These are phyloP conservation scores for Eudasyphora cyanicolor DNA, from an alignment of 2,888 invertebrate genomes.

Conservation along the genomic window DNA sequence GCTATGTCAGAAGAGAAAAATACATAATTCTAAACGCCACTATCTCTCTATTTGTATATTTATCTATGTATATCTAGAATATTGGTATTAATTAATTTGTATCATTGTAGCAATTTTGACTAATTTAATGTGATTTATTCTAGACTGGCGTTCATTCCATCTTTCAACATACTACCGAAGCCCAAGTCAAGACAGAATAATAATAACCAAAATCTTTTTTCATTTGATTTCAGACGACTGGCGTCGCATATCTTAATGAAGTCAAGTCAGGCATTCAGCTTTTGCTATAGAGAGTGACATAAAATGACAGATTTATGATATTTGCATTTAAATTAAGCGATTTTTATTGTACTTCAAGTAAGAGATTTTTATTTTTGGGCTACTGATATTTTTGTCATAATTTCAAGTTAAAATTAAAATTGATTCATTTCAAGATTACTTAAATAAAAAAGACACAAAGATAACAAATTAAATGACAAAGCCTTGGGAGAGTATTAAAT, in stretches of 20 bases:
- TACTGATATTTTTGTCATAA: background rate
- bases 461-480: too few species aligned
- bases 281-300: slow-evolving; percentile 12
- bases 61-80: background rate
- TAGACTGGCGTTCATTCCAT: background rate
- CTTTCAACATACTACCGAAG: too few species aligned
- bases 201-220: background rate
- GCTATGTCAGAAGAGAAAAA: slow-evolving; percentile 26
- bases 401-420: too few species aligned
- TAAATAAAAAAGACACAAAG: too few species aligned
- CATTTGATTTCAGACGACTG: too few species aligned
- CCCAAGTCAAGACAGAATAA: slow-evolving; percentile 31
- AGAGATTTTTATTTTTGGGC: background rate
- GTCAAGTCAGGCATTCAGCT: slow-evolving; percentile 6
- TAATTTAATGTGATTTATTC: slow-evolving; percentile 62
- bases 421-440: too few species aligned
- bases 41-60: slow-evolving; percentile 30
- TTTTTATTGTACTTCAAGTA: background rate
- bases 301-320: slow-evolving; percentile 43
- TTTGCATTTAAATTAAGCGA: slow-evolving; percentile 38
- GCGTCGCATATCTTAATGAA: slow-evolving; percentile 41
- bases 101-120: slow-evolving; percentile 61
- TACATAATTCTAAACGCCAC: too few species aligned
- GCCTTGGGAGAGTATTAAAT: too few species aligned
- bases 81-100: slow-evolving; percentile 59